Evolutionary conservation across 2,797 vertebrate species (phyloP), one percentile per base, ranked within the genome.

Genomic region (Apogon talboti): DNA sequence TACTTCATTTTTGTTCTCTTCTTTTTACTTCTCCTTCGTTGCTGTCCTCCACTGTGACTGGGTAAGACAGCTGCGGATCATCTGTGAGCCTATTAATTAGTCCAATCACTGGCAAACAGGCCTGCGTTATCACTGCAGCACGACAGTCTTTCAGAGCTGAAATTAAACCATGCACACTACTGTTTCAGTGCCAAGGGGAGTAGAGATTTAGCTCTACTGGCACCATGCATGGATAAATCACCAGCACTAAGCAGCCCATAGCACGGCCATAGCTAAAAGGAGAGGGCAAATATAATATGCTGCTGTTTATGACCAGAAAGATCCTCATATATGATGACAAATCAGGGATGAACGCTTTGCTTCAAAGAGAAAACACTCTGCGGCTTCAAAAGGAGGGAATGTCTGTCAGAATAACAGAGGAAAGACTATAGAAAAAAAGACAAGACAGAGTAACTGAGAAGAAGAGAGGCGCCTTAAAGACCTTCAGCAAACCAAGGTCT

Each of bases 81-180:
- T 92, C 82, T 82, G 73, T 79, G 90, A 90, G 78, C 74, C 85
- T 85, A 87, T 91, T 89, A 91, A 91, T 92, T 91, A 92, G 89
- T 79, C 88, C 85, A 90, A 91, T 91, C 90, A 87, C 79, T 73
- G 84, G 84, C 87, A 83, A 91, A 83, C 90, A 90, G 88, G 76
- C 79, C 82, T 14, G 74, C 58, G 70, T 89, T 86, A 90, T 86
- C 86, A 78, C 77, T 80, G 83, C 76, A 60, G 82, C 90, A 72
- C 69, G 83, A 87, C 86, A 86, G 81, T 87, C 86, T 91, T 88
- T 85, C 85, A 85, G 79, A 81, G 84, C 86, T 82, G 87, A 90
- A 91, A 91, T 91, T 89, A 91, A 90, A 91, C 88, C 85, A 46
- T 85, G 87, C 90, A 83, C 84, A 78, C 83, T 82, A 86, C 86